phyloP scores from a whole-genome alignment of 2,113 vertebrate genomes.

The Pterocles orientalis region DNA sequence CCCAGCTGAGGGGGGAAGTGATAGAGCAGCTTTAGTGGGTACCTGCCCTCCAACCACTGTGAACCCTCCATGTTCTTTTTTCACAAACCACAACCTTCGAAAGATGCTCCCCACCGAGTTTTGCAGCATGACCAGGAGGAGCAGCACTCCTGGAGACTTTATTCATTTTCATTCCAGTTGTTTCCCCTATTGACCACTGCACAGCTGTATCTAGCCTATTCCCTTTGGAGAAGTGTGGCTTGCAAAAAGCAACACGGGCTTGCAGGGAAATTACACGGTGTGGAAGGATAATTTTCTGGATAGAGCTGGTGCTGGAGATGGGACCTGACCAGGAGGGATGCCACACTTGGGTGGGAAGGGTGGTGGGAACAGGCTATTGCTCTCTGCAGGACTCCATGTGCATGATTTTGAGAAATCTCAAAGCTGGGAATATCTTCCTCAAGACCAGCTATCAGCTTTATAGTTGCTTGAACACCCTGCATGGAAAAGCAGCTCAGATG shows the following conservation, averaged over 20 bases:
- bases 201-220: neutral
- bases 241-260: neutral
- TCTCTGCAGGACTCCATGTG: neutral
- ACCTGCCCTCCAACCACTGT: no score
- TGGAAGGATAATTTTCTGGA: neutral
- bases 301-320: neutral
- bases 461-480: neutral
- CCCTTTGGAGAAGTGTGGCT: neutral
- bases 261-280: neutral
- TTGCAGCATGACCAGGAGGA: neutral
- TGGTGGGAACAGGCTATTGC: neutral
- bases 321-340: neutral
- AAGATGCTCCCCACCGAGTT: neutral
- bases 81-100: neutral
- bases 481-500: neutral
- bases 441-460: neutral
- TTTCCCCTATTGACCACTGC: neutral
- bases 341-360: neutral
- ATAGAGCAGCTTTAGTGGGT: no score
- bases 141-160: neutral
- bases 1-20: no score
- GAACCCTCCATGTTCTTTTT: neutral
- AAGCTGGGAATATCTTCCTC: neutral
- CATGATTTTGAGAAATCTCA: neutral
- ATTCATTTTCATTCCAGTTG: neutral